These are phyloP conservation scores for Athalia circularis DNA, from an alignment of 2,888 invertebrate genomes.

Conservation along the genomic window DNA sequence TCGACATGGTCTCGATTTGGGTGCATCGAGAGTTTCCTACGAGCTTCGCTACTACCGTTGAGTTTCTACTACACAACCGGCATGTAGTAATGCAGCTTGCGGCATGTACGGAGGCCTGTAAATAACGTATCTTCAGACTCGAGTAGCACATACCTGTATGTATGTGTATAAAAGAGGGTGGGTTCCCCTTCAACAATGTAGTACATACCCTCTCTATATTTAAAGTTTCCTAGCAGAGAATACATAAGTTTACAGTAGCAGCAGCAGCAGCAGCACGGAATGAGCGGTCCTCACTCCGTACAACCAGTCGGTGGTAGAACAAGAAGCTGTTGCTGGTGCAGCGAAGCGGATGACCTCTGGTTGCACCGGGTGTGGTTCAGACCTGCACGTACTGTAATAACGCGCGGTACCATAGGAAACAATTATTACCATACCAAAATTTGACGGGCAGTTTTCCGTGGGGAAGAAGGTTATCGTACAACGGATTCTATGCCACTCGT, in stretches of 20 bases:
- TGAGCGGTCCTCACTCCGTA: background rate
- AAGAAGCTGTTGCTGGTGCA: conserved; percentile 12
- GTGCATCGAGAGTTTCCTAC: conserved; percentile 6
- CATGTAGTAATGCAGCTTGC: background rate
- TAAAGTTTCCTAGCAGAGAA: conserved; percentile 22
- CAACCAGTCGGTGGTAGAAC: too few species aligned
- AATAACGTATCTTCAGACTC: conserved; percentile 31
- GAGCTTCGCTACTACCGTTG: background rate
- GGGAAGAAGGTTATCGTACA: background rate
- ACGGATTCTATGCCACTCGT: too few species aligned
- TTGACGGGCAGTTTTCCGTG: background rate
- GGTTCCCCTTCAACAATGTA: background rate
- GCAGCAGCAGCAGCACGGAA: background rate
- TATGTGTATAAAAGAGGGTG: background rate
- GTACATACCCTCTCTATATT: conserved; percentile 15
- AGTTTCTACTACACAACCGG: background rate
- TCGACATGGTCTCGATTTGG: conserved; percentile 29
- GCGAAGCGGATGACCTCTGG: conserved; percentile 27
- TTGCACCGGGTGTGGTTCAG: conserved; percentile 2
- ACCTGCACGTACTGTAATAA: background rate
- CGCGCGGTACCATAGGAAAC: background rate
- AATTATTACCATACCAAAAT: conserved; percentile 24
- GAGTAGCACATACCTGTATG: background rate
- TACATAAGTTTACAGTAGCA: conserved; percentile 11
- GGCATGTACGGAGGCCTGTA: conserved; percentile 3